phyloP scores from a whole-genome alignment of 2,888 invertebrate species.

The Temnothorax rugatulus region DNA sequence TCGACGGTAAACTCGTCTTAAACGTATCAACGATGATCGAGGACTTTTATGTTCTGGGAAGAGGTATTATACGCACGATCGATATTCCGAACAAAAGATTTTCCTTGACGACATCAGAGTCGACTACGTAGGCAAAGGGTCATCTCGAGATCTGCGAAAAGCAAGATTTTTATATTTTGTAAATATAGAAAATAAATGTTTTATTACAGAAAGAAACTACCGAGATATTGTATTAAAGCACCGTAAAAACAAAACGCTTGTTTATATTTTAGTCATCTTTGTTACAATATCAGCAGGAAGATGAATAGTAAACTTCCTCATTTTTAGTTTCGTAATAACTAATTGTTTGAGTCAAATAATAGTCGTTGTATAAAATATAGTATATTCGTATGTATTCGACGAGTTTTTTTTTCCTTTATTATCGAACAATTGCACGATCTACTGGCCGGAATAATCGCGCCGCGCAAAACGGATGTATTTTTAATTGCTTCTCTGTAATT shows the following conservation, averaged over 20 bases:
- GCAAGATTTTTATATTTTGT: background rate
- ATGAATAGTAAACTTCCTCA: background rate
- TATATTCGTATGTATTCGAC: background rate
- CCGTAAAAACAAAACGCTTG: background rate
- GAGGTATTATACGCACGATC: constrained; percentile 89
- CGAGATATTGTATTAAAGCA: background rate
- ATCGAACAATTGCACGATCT: background rate
- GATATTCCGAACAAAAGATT: constrained; percentile 77
- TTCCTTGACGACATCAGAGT: constrained; percentile 40
- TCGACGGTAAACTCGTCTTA: constrained; percentile 87
- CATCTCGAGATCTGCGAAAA: background rate
- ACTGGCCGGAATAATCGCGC: background rate
- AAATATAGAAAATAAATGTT: constrained; percentile 24
- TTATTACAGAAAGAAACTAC: too few relatives aligned
- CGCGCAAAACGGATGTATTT: background rate
- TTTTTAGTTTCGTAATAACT: background rate
- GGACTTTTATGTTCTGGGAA: constrained; percentile 91
- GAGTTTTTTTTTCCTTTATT: background rate
- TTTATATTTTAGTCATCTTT: background rate
- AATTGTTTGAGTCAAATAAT: background rate
- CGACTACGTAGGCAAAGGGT: background rate
- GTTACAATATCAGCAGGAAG: background rate
- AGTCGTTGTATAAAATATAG: background rate
- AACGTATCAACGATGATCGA: constrained; percentile 91
- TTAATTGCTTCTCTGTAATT: background rate